Evolutionary conservation across 2,888 invertebrate genomes (phyloP), one percentile per base, ranked within the genome.

Genomic region (Sylvicola fuscatus): DNA sequence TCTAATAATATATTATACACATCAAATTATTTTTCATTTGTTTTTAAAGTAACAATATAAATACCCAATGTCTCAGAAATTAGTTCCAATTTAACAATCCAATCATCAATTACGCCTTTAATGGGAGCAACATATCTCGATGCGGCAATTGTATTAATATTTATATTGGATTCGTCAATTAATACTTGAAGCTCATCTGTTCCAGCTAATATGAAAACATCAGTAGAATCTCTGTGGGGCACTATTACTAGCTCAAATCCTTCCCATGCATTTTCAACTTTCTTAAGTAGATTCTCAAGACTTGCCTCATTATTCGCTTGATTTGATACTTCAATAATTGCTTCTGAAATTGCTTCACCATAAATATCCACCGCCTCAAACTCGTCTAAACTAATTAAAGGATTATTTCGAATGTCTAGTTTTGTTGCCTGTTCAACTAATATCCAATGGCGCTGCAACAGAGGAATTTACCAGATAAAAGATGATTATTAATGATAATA

Each of bases 261-360:
- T 44, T 82, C 77, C 87, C 89, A 90, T 3, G 75, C 61, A 44
- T 78, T 79, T 54, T 87, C 86, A 30, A 89, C 78, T 64, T 77
- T 83, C 48, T 76, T 80, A 5, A 90, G 60, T 48, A 89, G 65
- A 6, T 61, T 59, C 56, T 90, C 89, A 10, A 90, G 64, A 5
- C 78, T 76, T 3, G 78, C 76, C 53, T 92, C 90, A 3, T 87
- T 84, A 45, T 81, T 84, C 0, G 90, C 90, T 51, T 84, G 81
- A 0, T 77, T 78, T 1, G 87, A 80, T 7, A 90, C 72, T 49
- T 89, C 84, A 70, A 80, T 77, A 12, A 92, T 55, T 40, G 76
- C 71, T 8, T 76, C 70, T 0, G 72, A 69, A 2, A 47, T 44
- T 10, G 41, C 46, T 46, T 72, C 70, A 34, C 70, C 68, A 56